Evolutionary conservation across 2,888 invertebrate genomes (phyloP), one percentile per base, ranked within the genome.

Genomic region (Cosmia pyralina): DNA sequence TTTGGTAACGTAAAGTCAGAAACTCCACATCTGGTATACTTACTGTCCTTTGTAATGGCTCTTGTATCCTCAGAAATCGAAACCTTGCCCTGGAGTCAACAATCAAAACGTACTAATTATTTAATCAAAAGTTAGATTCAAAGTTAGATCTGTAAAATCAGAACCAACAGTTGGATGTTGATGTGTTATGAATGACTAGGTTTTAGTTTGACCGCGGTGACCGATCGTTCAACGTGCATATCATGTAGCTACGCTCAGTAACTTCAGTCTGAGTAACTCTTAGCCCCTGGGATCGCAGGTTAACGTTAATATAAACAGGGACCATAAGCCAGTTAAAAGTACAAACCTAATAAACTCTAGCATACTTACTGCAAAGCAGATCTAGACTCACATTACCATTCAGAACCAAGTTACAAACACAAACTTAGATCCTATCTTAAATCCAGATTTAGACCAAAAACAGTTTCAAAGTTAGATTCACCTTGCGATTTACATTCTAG

Each of bases 391-490:
- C 77, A 82, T 84, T 71, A 84, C 70, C 69, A 77, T 77, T 60
- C 57, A 77, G 62, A 74, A 67, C 67, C 69, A 77, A 74, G 68
- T 82, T 63, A 71, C 52, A 68, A 48, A 69, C 70, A 63, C 77
- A 82, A 83, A 83, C 78, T 85, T 77, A 52, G 55, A 64, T 60
- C 74, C 60, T 79, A 73, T 67, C 73, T 77, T 81, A 85, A 78
- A 78, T 75, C 72, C 53, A 75, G 83, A 82, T 82, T 78, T 81
- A 82, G 62, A 68, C 69, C 69, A 81, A 76, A 83, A 81, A 76
- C 81, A 70, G 68, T 65, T 82, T 69, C 44, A 34, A 84, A 84
- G 81, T 72, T 64, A 28, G 58, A 70, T 81, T 81, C 52, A 69
- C 57, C 65, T 55, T 66, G 70, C 57, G 64, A 80, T 75, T 70